Evolutionary conservation across 2,113 vertebrate genomes (phyloP).

Genomic region (Spilogale gracilis): DNA sequence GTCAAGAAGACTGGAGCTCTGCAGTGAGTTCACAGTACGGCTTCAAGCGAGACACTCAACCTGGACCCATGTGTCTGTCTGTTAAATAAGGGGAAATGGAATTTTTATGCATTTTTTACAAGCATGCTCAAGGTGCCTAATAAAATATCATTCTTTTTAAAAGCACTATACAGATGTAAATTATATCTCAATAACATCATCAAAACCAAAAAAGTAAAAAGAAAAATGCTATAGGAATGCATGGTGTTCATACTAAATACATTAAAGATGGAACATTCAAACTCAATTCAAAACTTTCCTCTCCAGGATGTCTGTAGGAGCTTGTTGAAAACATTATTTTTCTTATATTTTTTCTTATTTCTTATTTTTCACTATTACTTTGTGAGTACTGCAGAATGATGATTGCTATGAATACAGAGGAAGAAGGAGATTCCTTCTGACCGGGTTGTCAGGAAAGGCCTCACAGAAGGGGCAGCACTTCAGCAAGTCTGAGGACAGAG

Average conservation of each 20-base stretch:
- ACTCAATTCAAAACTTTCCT: neutral
- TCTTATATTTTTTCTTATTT: no score
- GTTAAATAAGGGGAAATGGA: neutral
- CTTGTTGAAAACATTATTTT: neutral
- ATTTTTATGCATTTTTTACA: neutral
- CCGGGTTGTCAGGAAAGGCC: neutral
- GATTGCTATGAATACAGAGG: neutral
- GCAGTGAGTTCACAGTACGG: neutral
- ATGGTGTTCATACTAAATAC: neutral
- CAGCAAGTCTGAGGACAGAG: neutral
- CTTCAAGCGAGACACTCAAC: neutral
- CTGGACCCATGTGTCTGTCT: neutral
- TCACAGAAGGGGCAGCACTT: neutral
- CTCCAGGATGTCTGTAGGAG: neutral
- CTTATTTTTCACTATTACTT: no score
- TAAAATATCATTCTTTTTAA: neutral
- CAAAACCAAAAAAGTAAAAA: neutral
- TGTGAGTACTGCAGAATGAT: neutral
- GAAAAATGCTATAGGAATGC: neutral
- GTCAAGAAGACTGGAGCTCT: conserved; percentile 1
- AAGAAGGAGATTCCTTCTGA: neutral
- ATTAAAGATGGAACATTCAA: conserved; percentile 1
- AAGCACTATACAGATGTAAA: neutral
- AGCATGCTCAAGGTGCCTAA: neutral
- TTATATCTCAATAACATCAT: neutral